These are phyloP conservation scores for Mimas tiliae DNA, from an alignment of 2,888 invertebrate species.

Conservation along the genomic window DNA sequence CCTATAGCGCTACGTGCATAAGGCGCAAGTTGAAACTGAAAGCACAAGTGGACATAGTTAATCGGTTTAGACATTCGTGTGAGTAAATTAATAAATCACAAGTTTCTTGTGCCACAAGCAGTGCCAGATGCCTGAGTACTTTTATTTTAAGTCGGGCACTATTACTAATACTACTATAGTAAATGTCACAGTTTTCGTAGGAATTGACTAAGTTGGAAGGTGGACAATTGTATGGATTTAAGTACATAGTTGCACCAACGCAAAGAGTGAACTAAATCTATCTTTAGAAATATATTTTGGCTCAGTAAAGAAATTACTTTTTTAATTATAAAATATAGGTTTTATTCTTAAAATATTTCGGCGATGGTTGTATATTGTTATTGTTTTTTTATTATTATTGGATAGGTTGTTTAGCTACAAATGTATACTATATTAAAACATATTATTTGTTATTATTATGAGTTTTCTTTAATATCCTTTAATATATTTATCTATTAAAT, in stretches of 20 bases:
- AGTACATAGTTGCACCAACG: too few relatives aligned
- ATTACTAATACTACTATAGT: too few relatives aligned
- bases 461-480: constrained; percentile 13
- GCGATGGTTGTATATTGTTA: constrained; percentile 3
- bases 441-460: constrained; percentile 4
- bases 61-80: too few relatives aligned
- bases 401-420: background rate
- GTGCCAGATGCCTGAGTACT: too few relatives aligned
- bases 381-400: constrained; percentile 9
- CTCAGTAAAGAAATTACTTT: background rate
- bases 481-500: background rate
- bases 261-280: too few relatives aligned
- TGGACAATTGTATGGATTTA: background rate
- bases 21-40: background rate
- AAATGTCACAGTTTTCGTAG: too few relatives aligned
- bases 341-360: background rate
- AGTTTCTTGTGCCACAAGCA: background rate
- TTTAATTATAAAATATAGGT: background rate
- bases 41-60: too few relatives aligned
- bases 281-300: background rate
- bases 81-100: too few relatives aligned
- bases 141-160: too few relatives aligned
- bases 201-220: background rate
- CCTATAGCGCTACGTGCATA: background rate
- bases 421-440: constrained; percentile 13